Percentiles rank a stretch among this genome's conserved stretches.
Conservation (phyloP, 2,113 vertebrate genomes). For the Pampusana beccarii region DNA sequence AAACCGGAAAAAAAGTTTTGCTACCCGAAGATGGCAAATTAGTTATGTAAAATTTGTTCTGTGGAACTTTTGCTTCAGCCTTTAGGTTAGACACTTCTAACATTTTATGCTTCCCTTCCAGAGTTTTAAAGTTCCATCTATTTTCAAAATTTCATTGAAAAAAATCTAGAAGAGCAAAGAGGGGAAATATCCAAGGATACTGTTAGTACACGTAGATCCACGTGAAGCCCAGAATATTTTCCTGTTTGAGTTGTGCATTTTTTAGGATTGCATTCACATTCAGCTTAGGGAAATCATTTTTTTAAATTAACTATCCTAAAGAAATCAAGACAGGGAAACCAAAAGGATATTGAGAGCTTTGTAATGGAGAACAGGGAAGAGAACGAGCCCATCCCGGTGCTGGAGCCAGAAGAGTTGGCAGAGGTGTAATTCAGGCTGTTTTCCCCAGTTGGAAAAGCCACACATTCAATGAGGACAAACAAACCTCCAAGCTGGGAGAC, state of each 20-base stretch:
- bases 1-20: background rate
- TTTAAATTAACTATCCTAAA: background rate
- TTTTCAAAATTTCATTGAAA: background rate
- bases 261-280: background rate
- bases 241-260: background rate
- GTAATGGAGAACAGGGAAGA: background rate
- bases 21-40: background rate
- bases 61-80: background rate
- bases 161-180: background rate
- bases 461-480: background rate
- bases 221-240: background rate
- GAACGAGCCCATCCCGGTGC: rapidly evolving
- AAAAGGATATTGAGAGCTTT: background rate
- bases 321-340: background rate
- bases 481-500: background rate
- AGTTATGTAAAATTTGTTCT: background rate
- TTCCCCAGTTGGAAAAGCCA: background rate
- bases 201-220: background rate
- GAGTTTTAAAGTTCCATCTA: background rate
- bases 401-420: background rate
- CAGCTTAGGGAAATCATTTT: background rate
- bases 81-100: background rate
- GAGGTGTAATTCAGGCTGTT: background rate
- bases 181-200: background rate
- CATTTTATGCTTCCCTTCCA: background rate